Evolutionary conservation across 2,888 invertebrate species (phyloP).

Genomic region (Hipparchia sbordonii): DNA sequence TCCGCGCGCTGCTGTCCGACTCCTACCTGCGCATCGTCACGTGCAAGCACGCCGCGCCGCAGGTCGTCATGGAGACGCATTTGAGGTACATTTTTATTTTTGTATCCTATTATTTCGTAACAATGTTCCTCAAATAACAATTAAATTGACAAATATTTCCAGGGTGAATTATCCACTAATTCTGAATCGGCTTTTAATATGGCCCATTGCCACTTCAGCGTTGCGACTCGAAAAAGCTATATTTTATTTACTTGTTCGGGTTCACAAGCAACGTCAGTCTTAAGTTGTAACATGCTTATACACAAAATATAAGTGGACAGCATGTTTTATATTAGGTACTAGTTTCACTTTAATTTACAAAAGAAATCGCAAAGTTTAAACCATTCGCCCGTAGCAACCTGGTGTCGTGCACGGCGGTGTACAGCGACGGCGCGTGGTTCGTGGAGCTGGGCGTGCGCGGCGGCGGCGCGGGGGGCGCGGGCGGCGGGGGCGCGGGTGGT

Average conservation of each 20-base stretch:
- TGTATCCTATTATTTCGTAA: not conserved
- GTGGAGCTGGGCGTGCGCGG: constrained; percentile 87
- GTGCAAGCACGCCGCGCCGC: constrained; percentile 77
- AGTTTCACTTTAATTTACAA: no score
- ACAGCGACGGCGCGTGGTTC: constrained; percentile 83
- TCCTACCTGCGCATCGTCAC: constrained; percentile 88
- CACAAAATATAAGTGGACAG: no score
- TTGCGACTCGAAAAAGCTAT: no score
- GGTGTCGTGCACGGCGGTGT: constrained; percentile 85
- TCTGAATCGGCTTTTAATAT: no score
- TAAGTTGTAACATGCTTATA: no score
- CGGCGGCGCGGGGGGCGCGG: constrained; percentile 62
- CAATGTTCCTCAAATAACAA: not conserved
- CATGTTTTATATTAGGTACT: no score
- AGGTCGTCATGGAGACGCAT: constrained; percentile 84
- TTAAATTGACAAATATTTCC: no score
- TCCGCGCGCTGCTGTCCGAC: constrained; percentile 91
- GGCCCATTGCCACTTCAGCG: no score
- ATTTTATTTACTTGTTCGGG: no score
- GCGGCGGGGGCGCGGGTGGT: constrained; percentile 69
- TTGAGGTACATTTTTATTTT: constrained; percentile 71
- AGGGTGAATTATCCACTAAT: no score
- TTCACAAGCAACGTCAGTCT: no score
- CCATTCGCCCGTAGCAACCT: constrained; percentile 77
- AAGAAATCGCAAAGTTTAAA: no score